These are phyloP conservation scores for Heliothis virescens DNA, from an alignment of 1,140 invertebrate species.

Conservation along the genomic window DNA sequence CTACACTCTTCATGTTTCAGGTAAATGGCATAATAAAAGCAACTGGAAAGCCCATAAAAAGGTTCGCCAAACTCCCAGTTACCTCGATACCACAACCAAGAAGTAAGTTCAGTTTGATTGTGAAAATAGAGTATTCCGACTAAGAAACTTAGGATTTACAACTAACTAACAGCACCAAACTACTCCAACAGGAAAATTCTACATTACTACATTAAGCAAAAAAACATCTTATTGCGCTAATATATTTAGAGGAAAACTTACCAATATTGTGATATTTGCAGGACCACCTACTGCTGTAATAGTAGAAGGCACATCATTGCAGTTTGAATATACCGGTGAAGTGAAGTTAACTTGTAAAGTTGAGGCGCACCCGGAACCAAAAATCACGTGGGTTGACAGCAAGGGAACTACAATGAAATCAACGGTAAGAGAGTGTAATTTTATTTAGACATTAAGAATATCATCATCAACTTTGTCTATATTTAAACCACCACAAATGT, in stretches of 20 bases:
- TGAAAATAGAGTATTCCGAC: neutral
- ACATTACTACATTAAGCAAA: too few relatives aligned
- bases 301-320: neutral
- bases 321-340: neutral
- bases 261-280: too few relatives aligned
- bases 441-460: neutral
- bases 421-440: neutral
- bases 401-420: neutral
- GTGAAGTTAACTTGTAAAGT: slow-evolving; percentile 44
- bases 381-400: slow-evolving; percentile 17
- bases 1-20: neutral
- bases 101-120: too few relatives aligned
- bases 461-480: too few relatives aligned
- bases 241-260: too few relatives aligned
- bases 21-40: slow-evolving; percentile 22
- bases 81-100: slow-evolving; percentile 14
- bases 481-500: too few relatives aligned
- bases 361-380: slow-evolving; percentile 18
- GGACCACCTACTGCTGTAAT: neutral
- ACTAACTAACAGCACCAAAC: neutral
- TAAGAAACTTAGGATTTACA: neutral
- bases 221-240: too few relatives aligned
- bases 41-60: slow-evolving; percentile 20
- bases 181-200: too few relatives aligned
- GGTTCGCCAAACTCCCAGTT: slow-evolving; percentile 34